Conservation (phyloP, 2,888 invertebrate genomes). For the Ecliptopera silaceata region DNA sequence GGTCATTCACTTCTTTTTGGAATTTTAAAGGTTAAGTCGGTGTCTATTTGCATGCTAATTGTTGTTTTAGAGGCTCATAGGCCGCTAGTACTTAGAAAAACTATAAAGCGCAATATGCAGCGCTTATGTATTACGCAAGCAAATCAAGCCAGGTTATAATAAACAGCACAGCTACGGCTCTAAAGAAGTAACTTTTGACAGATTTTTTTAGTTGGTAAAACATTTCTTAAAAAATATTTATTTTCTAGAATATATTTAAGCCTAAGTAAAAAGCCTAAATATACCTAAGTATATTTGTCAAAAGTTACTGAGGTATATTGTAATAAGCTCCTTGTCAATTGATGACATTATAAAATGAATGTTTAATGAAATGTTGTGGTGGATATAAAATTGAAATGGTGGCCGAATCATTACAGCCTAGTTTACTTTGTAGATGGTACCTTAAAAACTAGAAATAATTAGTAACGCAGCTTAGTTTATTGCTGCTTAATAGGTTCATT, state of each 20-base stretch:
- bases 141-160: neutral
- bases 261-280: too few relatives aligned
- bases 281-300: too few relatives aligned
- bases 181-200: too few relatives aligned
- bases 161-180: too few relatives aligned
- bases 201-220: too few relatives aligned
- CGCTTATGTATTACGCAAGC: neutral
- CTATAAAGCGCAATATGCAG: neutral
- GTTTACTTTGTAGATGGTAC: neutral
- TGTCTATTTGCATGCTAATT: constrained; percentile 77
- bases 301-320: neutral
- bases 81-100: constrained; percentile 9
- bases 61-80: constrained; percentile 42
- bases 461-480: neutral
- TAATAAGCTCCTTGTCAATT: too few relatives aligned
- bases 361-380: too few relatives aligned
- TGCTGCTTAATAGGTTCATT: neutral
- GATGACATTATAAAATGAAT: too few relatives aligned
- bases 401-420: neutral
- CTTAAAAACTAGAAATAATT: neutral
- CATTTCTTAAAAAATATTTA: too few relatives aligned
- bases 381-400: neutral
- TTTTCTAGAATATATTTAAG: too few relatives aligned
- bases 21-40: constrained; percentile 44
- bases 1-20: constrained; percentile 81